Evolutionary conservation across 2,888 invertebrate genomes (phyloP).

Genomic region (Dasypolia templi): DNA sequence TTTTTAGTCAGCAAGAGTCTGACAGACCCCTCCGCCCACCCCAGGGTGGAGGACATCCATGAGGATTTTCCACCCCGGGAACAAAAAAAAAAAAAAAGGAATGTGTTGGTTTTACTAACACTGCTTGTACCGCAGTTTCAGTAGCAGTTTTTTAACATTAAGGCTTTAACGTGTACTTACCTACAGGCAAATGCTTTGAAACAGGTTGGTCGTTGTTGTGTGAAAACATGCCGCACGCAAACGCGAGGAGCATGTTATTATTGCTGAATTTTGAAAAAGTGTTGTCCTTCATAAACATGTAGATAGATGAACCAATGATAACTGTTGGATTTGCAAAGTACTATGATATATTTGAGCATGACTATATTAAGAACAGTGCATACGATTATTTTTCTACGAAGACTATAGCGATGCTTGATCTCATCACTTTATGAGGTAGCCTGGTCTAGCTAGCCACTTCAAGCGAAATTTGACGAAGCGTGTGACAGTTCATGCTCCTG

Average conservation of each 20-base stretch:
- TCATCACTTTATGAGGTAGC: background rate
- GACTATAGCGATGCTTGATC: background rate
- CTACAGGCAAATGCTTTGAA: background rate
- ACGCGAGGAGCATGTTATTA: background rate
- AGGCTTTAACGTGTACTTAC: background rate
- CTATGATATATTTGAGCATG: background rate
- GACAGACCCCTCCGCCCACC: too few species aligned
- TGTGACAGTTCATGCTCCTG: conserved; percentile 1
- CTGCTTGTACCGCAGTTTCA: background rate
- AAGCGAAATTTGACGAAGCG: background rate
- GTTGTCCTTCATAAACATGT: background rate
- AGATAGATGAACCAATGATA: background rate
- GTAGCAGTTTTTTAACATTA: conserved; percentile 3
- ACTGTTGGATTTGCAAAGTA: background rate
- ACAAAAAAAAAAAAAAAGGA: too few species aligned
- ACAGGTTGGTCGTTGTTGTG: background rate
- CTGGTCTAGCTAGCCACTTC: background rate
- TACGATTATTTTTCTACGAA: background rate
- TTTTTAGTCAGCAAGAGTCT: too few species aligned
- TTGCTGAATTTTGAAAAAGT: background rate
- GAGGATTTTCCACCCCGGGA: too few species aligned
- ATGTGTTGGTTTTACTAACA: background rate
- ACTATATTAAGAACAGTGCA: background rate
- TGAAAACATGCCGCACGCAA: background rate
- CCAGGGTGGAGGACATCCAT: too few species aligned